Evolutionary conservation across 64 coral and sea anemone species (phyloP).

Genomic region (Dendronephthya gigantea): DNA sequence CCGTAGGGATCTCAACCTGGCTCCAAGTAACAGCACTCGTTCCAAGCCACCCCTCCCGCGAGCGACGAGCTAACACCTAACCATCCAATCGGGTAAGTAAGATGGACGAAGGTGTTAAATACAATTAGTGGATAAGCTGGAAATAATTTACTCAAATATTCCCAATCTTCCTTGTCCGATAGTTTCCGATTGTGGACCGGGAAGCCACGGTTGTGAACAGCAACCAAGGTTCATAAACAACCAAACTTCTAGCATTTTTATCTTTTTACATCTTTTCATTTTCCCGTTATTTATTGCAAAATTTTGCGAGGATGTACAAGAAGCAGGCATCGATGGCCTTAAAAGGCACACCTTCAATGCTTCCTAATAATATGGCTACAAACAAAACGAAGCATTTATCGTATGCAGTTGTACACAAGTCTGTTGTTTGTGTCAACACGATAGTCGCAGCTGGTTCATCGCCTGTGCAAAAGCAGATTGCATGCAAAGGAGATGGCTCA

Average conservation of each 20-base stretch:
- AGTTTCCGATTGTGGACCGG: not conserved
- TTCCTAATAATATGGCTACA: not conserved
- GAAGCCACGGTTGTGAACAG: not conserved
- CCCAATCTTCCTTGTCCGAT: not conserved
- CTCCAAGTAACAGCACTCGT: too few relatives aligned
- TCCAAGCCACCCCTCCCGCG: too few relatives aligned
- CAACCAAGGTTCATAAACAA: not conserved
- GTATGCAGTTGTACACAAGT: not conserved
- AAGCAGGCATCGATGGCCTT: not conserved
- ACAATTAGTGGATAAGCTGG: too few relatives aligned
- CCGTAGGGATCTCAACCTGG: too few relatives aligned
- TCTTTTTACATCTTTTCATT: not conserved
- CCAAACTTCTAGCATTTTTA: not conserved
- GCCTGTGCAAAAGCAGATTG: not conserved
- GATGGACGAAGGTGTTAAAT: too few relatives aligned
- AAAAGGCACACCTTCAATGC: conserved; percentile 9
- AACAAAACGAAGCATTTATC: not conserved
- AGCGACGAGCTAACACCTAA: too few relatives aligned
- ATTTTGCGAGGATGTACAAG: not conserved
- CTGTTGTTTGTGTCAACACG: not conserved
- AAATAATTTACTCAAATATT: too few relatives aligned
- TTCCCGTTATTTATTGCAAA: not conserved
- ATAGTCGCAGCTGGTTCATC: not conserved
- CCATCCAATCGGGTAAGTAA: too few relatives aligned
- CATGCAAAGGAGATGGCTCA: not conserved